phyloP scores from a whole-genome alignment of 2,113 vertebrate species.

The Pseudopipra pipra region DNA sequence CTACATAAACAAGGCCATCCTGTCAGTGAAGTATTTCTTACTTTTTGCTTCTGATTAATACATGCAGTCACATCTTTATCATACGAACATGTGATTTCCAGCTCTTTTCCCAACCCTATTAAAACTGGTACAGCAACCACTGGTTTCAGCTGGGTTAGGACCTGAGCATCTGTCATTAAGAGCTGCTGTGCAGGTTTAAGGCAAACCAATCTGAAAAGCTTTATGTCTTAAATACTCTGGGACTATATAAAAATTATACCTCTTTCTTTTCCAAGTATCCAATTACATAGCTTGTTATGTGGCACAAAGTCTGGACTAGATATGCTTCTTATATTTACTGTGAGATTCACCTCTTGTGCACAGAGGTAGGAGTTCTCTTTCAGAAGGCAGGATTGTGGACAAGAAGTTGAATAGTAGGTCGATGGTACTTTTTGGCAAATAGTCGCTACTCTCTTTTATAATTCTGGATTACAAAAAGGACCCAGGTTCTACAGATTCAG shows the following conservation, averaged over 20 bases:
- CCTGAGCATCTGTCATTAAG: rapidly evolving
- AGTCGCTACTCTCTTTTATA: background rate
- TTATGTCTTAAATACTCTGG: background rate
- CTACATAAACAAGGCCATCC: background rate
- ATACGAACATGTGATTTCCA: background rate
- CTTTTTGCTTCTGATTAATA: background rate
- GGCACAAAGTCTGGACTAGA: background rate
- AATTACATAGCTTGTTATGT: background rate
- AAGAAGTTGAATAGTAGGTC: background rate
- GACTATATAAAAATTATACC: background rate
- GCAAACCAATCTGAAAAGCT: background rate
- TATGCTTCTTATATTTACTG: background rate
- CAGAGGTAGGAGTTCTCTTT: background rate
- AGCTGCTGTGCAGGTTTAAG: background rate
- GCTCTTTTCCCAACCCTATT: background rate
- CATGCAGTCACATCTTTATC: background rate
- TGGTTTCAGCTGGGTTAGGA: background rate
- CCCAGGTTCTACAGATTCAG: background rate
- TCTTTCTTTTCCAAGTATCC: background rate
- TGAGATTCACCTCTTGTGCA: background rate
- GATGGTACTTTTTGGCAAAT: background rate
- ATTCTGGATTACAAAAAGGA: background rate
- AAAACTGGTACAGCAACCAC: background rate
- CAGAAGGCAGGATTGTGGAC: background rate
- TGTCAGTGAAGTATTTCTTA: background rate